A percentile compares a stretch with the other conserved stretches of the same genome.
Conservation (phyloP, 2,113 vertebrate genomes). For the Psittacula cyanocephala region DNA sequence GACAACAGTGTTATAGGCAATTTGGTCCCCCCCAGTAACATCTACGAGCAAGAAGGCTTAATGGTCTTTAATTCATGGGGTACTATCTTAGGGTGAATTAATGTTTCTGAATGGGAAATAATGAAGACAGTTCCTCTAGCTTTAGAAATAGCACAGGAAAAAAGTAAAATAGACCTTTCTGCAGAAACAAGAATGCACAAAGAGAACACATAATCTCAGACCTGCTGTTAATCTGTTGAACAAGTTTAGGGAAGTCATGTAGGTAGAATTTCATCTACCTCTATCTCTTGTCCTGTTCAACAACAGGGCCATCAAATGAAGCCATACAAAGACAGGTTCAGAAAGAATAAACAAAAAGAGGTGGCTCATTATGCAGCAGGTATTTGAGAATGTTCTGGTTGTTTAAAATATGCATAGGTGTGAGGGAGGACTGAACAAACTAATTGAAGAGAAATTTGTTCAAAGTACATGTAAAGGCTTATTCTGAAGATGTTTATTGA, state of each 20-base stretch:
- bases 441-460: not conserved
- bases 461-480: not conserved
- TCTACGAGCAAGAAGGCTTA: not conserved
- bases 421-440: not conserved
- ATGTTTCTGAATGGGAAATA: not conserved
- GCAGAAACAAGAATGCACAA: not conserved
- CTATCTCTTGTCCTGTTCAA: not conserved
- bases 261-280: not conserved
- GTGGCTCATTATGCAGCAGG: not conserved
- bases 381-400: not conserved
- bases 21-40: not conserved
- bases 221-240: not conserved
- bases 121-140: not conserved
- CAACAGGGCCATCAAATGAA: not conserved
- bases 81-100: not conserved
- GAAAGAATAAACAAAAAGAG: not conserved
- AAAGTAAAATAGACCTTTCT: not conserved
- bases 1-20: not conserved
- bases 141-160: not conserved
- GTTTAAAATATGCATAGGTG: not conserved
- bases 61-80: not conserved
- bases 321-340: not conserved
- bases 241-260: not conserved
- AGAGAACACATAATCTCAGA: not conserved
- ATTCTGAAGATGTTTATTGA: not conserved